phyloP scores from a whole-genome alignment of 2,797 vertebrate species.

The Hozukius guyotensis region DNA sequence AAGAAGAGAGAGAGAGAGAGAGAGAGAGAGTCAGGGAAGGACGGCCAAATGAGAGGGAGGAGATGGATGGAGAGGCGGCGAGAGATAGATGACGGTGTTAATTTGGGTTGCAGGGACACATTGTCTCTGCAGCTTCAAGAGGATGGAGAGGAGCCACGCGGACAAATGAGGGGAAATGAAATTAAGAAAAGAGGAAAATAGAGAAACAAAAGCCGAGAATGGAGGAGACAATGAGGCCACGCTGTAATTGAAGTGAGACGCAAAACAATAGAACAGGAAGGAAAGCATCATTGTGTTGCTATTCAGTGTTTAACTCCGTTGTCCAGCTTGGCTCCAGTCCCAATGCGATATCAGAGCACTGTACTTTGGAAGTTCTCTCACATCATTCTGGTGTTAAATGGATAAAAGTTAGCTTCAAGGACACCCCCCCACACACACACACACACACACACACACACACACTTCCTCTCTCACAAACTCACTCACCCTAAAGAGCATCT shows the following conservation, averaged over 20 bases:
- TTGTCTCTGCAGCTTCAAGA: slow-evolving; percentile 42
- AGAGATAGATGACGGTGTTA: slow-evolving; percentile 49
- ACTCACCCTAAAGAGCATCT: slow-evolving; percentile 21
- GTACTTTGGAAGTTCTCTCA: slow-evolving; percentile 5
- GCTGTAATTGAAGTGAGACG: slow-evolving; percentile 2
- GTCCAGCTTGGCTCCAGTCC: slow-evolving; percentile 7
- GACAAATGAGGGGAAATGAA: slow-evolving; percentile 24
- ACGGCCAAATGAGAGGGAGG: slow-evolving; percentile 47
- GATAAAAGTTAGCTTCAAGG: slow-evolving; percentile 48
- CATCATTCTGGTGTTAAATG: slow-evolving; percentile 31
- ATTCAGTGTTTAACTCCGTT: background rate
- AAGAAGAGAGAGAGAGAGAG: background rate
- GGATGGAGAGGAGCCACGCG: slow-evolving; percentile 14
- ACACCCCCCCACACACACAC: background rate
- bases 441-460: no score
- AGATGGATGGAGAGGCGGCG: slow-evolving; percentile 41
- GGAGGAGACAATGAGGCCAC: background rate
- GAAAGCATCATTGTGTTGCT: background rate
- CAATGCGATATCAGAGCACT: slow-evolving; percentile 3
- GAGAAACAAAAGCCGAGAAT: background rate
- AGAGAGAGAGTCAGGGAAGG: background rate
- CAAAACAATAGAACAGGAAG: background rate
- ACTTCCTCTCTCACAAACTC: slow-evolving; percentile 3
- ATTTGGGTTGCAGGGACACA: slow-evolving; percentile 42
- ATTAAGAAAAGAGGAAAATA: background rate